phyloP scores from a whole-genome alignment of 2,113 vertebrate species.

The Nanorana parkeri region DNA sequence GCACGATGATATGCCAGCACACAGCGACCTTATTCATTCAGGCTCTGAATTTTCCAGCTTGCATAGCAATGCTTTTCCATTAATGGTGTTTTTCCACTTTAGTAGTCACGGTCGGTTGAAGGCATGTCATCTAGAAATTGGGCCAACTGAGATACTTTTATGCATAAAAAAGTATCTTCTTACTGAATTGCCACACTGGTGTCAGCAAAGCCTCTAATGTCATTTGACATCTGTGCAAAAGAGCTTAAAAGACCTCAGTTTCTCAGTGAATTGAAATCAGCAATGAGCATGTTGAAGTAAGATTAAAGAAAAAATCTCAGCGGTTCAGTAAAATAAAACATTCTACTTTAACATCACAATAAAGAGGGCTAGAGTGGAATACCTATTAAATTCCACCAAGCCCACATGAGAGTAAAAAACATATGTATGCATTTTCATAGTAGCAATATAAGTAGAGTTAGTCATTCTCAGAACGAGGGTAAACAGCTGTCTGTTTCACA shows the following conservation, averaged over 20 bases:
- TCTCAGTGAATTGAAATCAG: slow-evolving; percentile 21
- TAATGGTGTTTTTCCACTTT: slow-evolving; percentile 47
- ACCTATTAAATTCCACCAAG: background rate
- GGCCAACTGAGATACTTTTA: slow-evolving; percentile 41
- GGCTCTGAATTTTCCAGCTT: slow-evolving; percentile 20
- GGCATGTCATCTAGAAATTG: slow-evolving; percentile 47
- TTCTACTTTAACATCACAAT: slow-evolving; percentile 2
- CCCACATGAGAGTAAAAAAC: background rate
- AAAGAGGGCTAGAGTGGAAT: background rate
- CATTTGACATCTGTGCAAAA: slow-evolving; percentile 36
- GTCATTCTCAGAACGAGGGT: too few species aligned
- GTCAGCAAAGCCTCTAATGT: slow-evolving; percentile 28
- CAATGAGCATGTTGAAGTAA: slow-evolving; percentile 16
- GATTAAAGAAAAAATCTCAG: slow-evolving; percentile 14
- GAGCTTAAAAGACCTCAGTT: slow-evolving; percentile 29
- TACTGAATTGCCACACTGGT: slow-evolving; percentile 31
- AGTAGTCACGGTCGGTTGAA: slow-evolving; percentile 42
- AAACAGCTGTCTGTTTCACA: too few species aligned
- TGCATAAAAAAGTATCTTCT: slow-evolving; percentile 31
- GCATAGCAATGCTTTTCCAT: slow-evolving; percentile 36
- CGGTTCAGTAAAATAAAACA: background rate
- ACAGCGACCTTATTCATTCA: slow-evolving; percentile 1
- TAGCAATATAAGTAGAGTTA: too few species aligned
- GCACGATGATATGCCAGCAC: background rate
- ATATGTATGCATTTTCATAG: background rate